phyloP scores from a whole-genome alignment of 2,113 vertebrate genomes.

The Strix uralensis region DNA sequence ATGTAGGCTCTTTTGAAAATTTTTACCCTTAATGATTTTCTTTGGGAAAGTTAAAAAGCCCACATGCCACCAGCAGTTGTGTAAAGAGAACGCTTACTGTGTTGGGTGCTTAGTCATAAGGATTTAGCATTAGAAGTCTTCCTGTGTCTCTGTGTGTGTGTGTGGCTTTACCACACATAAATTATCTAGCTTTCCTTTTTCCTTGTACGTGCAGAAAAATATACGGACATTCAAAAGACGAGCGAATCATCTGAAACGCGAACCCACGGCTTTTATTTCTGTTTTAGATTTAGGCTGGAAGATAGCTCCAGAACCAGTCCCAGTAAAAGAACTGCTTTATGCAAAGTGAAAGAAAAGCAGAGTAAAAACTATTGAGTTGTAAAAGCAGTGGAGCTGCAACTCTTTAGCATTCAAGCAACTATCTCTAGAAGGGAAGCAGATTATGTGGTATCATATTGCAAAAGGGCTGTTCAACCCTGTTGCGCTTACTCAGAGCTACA shows the following conservation, averaged over 20 bases:
- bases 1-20: not conserved
- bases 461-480: slow-evolving; percentile 47
- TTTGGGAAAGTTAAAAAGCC: slow-evolving; percentile 26
- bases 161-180: slow-evolving; percentile 61
- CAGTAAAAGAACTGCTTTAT: not conserved
- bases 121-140: slow-evolving; percentile 29
- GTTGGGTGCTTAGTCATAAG: slow-evolving; percentile 42
- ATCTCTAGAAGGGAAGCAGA: slow-evolving; percentile 42
- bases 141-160: slow-evolving; percentile 6
- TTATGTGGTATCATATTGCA: slow-evolving; percentile 56
- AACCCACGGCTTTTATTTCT: not conserved
- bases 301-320: not conserved
- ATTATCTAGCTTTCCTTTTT: slow-evolving; percentile 55
- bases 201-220: slow-evolving; percentile 3
- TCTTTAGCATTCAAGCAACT: slow-evolving; percentile 51
- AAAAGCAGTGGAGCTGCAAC: not conserved
- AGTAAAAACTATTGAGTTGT: not conserved
- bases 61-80: slow-evolving; percentile 26
- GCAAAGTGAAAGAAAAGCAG: not conserved
- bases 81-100: slow-evolving; percentile 20
- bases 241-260: not conserved
- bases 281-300: not conserved
- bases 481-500: slow-evolving; percentile 17
- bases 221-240: not conserved
- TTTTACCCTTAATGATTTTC: slow-evolving; percentile 3